These are phyloP conservation scores for Laupala kohalensis DNA, from an alignment of 1,140 invertebrate species.

Conservation along the genomic window DNA sequence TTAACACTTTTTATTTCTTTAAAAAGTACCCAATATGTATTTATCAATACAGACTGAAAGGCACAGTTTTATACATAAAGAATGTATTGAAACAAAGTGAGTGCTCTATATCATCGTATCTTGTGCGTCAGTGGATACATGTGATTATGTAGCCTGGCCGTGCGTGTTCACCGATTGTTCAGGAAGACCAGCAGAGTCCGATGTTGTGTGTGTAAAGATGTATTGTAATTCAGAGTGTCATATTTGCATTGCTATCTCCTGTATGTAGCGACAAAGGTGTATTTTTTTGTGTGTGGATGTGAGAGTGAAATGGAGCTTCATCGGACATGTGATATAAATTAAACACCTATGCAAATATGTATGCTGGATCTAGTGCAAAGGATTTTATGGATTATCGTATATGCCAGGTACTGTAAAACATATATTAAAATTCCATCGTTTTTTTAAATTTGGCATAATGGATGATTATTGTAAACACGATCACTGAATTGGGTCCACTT, in stretches of 20 bases:
- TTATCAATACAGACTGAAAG: not conserved
- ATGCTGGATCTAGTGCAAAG: not conserved
- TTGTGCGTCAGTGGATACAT: constrained; percentile 1
- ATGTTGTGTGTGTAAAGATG: not conserved
- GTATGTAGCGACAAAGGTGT: constrained; percentile 2
- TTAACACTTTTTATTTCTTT: constrained; percentile 2
- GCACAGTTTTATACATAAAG: not conserved
- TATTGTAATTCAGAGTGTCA: not conserved
- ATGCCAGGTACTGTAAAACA: constrained; percentile 6
- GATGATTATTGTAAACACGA: not conserved
- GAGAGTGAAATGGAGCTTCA: not conserved
- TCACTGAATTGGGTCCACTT: constrained; percentile 1
- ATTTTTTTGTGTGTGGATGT: constrained; percentile 1
- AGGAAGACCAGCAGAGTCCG: not conserved
- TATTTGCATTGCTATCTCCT: not conserved
- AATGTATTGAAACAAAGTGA: not conserved
- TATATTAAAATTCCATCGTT: not conserved
- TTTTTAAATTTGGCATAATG: not conserved
- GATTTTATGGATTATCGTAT: constrained; percentile 7
- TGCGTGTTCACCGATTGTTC: not conserved
- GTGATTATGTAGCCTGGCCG: not conserved
- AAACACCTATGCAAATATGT: not conserved
- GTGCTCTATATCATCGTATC: not conserved
- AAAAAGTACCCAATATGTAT: not conserved
- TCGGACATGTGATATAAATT: constrained; percentile 2